Evolutionary conservation across 2,113 vertebrate genomes (phyloP).

Genomic region (Cheilinus undulatus): DNA sequence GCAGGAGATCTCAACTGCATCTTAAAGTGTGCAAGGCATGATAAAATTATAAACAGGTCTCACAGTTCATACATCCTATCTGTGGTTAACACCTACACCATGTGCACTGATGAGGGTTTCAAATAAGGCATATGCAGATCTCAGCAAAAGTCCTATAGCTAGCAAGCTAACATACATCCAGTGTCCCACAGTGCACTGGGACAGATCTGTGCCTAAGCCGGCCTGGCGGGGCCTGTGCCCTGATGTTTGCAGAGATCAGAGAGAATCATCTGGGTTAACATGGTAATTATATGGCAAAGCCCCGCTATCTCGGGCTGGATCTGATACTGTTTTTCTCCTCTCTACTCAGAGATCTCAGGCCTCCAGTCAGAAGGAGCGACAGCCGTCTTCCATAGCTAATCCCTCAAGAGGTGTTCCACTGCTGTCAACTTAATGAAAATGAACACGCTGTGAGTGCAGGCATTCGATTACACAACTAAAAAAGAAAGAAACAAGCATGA

Average conservation of each 20-base stretch:
- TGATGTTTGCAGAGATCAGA: constrained; percentile 85
- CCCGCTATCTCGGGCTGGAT: constrained; percentile 84
- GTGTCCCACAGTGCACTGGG: constrained; percentile 72
- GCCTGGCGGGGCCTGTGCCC: constrained; percentile 77
- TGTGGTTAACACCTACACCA: constrained; percentile 24
- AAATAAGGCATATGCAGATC: constrained; percentile 73
- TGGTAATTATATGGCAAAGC: constrained; percentile 84
- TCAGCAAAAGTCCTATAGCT: constrained; percentile 63
- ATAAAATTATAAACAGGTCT: constrained; percentile 14
- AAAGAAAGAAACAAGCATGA: constrained; percentile 21
- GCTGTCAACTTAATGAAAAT: constrained; percentile 88
- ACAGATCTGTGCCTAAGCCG: constrained; percentile 78
- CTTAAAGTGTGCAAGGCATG: neutral
- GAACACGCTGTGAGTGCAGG: constrained; percentile 78
- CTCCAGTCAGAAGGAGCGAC: constrained; percentile 80
- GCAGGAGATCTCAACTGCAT: constrained; percentile 6
- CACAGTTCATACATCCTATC: constrained; percentile 29
- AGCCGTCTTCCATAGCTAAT: constrained; percentile 85
- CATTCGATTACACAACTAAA: constrained; percentile 40
- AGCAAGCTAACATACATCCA: constrained; percentile 67
- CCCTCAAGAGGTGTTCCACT: constrained; percentile 83
- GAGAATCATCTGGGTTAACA: constrained; percentile 85
- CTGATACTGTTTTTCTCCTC: constrained; percentile 84
- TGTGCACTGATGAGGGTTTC: constrained; percentile 57
- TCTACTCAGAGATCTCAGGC: constrained; percentile 67